These are phyloP conservation scores for Forbesichthys agassizii DNA, from an alignment of 2,113 vertebrate species.

Conservation along the genomic window DNA sequence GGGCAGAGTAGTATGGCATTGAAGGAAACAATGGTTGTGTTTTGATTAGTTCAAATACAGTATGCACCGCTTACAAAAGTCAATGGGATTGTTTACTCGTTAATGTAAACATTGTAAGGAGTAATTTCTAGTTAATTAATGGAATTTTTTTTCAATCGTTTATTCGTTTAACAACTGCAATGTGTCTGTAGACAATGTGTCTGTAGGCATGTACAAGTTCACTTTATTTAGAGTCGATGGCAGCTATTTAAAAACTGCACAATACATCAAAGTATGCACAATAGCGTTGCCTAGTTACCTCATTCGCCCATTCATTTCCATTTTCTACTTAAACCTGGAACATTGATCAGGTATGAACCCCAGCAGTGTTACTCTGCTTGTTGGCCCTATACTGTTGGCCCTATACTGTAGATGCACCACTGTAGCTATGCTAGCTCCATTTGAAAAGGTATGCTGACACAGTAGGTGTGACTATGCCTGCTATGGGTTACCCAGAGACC, in stretches of 20 bases:
- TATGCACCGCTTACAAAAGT: too few species aligned
- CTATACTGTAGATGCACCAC: slow-evolving; percentile 18
- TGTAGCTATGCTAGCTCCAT: slow-evolving; percentile 31
- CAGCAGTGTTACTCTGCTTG: slow-evolving; percentile 12
- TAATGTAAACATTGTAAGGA: too few species aligned
- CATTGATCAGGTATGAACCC: not conserved
- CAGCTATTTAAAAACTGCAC: not conserved
- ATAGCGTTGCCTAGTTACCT: not conserved
- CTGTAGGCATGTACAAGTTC: not conserved
- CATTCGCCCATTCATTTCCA: not conserved
- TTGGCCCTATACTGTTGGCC: slow-evolving; percentile 43
- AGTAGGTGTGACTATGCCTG: slow-evolving; percentile 37
- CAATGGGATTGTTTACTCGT: too few species aligned
- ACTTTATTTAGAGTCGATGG: not conserved
- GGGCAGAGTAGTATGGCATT: too few species aligned
- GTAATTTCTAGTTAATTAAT: too few species aligned
- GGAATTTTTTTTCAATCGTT: not conserved
- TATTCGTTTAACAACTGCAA: not conserved
- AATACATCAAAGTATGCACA: not conserved
- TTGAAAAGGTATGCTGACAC: slow-evolving; percentile 34
- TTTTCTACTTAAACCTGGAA: not conserved
- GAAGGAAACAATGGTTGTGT: too few species aligned
- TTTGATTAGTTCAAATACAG: too few species aligned
- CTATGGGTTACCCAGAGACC: slow-evolving; percentile 34
- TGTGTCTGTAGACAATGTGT: too few species aligned